A percentile compares a stretch with the other conserved stretches of the same genome.
Evolutionary conservation across 2,888 invertebrate species (phyloP).

Genomic region (Electrophaes corylata): DNA sequence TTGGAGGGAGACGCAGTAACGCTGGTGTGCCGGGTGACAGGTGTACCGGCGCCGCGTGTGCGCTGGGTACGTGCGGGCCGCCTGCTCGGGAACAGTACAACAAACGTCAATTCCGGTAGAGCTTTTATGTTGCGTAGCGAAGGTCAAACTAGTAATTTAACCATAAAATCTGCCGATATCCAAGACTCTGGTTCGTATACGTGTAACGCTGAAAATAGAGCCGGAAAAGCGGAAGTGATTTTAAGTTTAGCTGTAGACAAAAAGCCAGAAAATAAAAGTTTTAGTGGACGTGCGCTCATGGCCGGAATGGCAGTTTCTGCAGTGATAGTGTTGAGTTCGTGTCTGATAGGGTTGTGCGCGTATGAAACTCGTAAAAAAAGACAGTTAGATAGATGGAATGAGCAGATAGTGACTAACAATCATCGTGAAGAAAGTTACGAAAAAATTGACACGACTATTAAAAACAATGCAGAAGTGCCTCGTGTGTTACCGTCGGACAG

Average conservation of each 20-base stretch:
- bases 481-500: constrained; percentile 63
- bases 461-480: constrained; percentile 67
- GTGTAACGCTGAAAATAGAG: constrained; percentile 92
- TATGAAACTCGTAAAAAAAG: constrained; percentile 86
- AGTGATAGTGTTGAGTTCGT: constrained; percentile 86
- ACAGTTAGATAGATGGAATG: constrained; percentile 80
- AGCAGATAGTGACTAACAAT: constrained; percentile 77
- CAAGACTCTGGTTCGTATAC: constrained; percentile 91
- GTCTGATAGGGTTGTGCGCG: constrained; percentile 87
- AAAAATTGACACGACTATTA: constrained; percentile 90
- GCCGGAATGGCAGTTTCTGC: constrained; percentile 89
- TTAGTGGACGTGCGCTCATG: constrained; percentile 85
- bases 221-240: constrained; percentile 89
- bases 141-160: constrained; percentile 89
- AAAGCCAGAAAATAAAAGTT: constrained; percentile 84
- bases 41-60: constrained; percentile 89
- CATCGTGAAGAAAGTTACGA: constrained; percentile 88
- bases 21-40: constrained; percentile 88
- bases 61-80: constrained; percentile 89
- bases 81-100: constrained; percentile 85
- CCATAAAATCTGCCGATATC: constrained; percentile 88
- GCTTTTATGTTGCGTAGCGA: constrained; percentile 87
- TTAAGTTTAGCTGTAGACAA: constrained; percentile 89
- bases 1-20: constrained; percentile 90
- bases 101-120: constrained; percentile 80